phyloP scores from a whole-genome alignment of 1,140 invertebrate genomes.

The Ceratosolen fusciceps region DNA sequence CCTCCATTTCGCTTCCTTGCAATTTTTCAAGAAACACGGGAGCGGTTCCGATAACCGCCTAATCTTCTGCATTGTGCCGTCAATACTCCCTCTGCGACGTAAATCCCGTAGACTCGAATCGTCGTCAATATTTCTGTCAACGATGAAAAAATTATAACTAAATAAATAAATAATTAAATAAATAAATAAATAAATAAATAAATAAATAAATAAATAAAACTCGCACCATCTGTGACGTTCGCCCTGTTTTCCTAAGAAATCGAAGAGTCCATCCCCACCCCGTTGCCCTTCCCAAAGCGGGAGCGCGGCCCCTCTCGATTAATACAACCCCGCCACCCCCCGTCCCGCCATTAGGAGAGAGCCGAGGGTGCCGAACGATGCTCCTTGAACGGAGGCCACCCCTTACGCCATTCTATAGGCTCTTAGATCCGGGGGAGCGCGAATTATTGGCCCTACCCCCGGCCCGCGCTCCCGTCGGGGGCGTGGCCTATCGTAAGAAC shows the following conservation, averaged over 20 bases:
- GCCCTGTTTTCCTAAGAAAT: not conserved
- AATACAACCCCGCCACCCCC: no score
- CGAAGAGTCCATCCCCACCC: not conserved
- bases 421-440: conserved; percentile 24
- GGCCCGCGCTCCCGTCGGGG: not conserved
- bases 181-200: no score
- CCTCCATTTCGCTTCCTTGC: not conserved
- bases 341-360: no score
- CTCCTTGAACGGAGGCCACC: not conserved
- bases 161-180: no score
- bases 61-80: no score
- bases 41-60: no score
- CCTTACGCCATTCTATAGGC: conserved; percentile 22
- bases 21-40: no score
- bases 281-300: not conserved
- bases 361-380: not conserved
- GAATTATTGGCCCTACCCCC: conserved; percentile 22
- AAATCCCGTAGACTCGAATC: no score
- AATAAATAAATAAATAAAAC: no score
- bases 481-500: conserved; percentile 30
- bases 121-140: no score
- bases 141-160: no score
- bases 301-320: not conserved
- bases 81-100: no score
- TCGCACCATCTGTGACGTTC: conserved; percentile 14